A percentile compares a stretch with the other conserved stretches of the same genome.
phyloP scores from a whole-genome alignment of 1,140 invertebrate species.

The Lepidurus arcticus region DNA sequence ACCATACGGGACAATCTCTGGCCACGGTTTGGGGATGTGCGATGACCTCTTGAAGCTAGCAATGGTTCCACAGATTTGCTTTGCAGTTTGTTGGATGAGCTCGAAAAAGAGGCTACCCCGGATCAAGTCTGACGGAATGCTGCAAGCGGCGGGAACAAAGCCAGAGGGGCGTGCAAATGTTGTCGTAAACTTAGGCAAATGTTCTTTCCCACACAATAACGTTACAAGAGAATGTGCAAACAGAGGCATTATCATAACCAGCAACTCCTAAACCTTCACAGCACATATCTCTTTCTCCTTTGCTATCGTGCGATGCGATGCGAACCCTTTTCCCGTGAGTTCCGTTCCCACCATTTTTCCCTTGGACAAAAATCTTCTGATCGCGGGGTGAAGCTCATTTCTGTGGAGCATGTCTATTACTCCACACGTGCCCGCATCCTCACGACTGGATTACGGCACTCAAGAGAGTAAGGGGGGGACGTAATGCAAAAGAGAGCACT shows the following conservation, averaged over 20 bases:
- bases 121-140: slow-evolving; percentile 18
- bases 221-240: slow-evolving; percentile 22
- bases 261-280: slow-evolving; percentile 1
- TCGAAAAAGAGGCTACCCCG: background rate
- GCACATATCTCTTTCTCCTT: background rate
- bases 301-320: background rate
- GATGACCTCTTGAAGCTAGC: too few species aligned
- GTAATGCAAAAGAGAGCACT: slow-evolving; percentile 16
- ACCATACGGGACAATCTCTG: too few species aligned
- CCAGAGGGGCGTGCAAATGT: slow-evolving; percentile 17
- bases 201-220: slow-evolving; percentile 21
- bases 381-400: background rate
- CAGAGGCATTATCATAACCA: slow-evolving; percentile 21
- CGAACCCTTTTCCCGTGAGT: background rate
- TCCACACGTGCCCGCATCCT: slow-evolving; percentile 17
- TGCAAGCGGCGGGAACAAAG: slow-evolving; percentile 17
- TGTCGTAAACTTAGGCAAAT: slow-evolving; percentile 16
- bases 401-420: slow-evolving; percentile 6
- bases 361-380: background rate
- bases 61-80: too few species aligned
- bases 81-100: too few species aligned
- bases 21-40: too few species aligned
- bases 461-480: background rate
- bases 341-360: background rate
- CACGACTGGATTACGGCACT: slow-evolving; percentile 17